phyloP scores from a whole-genome alignment of 2,797 vertebrate genomes.

The Ateles fusciceps region DNA sequence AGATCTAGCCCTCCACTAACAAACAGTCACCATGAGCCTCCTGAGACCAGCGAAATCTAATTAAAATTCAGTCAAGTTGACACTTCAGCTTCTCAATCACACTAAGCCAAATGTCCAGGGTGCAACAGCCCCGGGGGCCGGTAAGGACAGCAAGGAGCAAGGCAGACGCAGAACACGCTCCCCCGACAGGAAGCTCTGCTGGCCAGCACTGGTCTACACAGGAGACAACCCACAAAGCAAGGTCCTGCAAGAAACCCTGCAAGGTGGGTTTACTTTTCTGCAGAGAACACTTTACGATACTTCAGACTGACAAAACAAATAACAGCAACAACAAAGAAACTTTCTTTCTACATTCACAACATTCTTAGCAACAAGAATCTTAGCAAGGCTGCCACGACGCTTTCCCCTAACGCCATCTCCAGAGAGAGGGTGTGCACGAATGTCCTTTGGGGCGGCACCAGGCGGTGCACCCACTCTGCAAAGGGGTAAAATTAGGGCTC shows the following conservation, averaged over 20 bases:
- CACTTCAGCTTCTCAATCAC: background rate
- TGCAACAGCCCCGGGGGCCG: background rate
- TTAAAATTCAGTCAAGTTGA: background rate
- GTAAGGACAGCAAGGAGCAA: too few relatives aligned
- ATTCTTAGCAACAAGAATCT: background rate
- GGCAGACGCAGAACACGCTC: accelerated
- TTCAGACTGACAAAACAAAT: background rate
- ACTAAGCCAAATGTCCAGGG: background rate
- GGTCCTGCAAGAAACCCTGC: background rate
- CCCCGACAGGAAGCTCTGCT: background rate
- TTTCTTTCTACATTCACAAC: background rate
- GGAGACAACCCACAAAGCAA: background rate
- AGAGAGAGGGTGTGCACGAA: too few relatives aligned
- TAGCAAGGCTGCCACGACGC: too few relatives aligned
- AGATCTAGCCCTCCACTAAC: background rate
- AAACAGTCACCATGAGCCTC: background rate
- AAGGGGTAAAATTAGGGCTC: background rate
- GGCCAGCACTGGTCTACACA: background rate
- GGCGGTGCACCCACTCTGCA: accelerated
- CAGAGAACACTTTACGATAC: accelerated
- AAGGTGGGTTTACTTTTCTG: background rate
- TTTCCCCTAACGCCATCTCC: background rate
- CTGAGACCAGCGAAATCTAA: too few relatives aligned
- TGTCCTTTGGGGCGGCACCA: accelerated
- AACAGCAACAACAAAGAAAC: background rate